phyloP scores from a whole-genome alignment of 2,797 vertebrate genomes.

The Gymnothorax javanicus region DNA sequence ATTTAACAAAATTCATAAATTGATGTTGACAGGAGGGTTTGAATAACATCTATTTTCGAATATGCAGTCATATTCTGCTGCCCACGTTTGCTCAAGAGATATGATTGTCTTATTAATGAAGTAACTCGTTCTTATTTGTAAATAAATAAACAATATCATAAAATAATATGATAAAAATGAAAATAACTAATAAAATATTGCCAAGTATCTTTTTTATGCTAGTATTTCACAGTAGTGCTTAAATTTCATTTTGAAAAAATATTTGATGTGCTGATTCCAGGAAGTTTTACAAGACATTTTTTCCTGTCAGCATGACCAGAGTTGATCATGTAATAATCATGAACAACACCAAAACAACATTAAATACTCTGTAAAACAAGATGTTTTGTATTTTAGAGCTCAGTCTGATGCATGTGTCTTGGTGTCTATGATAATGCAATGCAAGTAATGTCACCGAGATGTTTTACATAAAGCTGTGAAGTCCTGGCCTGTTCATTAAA shows the following conservation, averaged over 20 bases:
- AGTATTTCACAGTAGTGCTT: too few species aligned
- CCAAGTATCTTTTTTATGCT: too few species aligned
- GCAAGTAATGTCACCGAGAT: too few species aligned
- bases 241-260: too few species aligned
- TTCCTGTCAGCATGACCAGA: background rate
- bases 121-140: background rate
- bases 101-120: background rate
- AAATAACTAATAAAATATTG: too few species aligned
- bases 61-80: background rate
- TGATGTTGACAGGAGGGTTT: background rate
- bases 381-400: background rate
- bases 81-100: background rate
- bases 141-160: background rate
- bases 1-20: too few species aligned
- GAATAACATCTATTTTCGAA: background rate
- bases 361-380: background rate
- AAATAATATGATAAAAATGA: too few species aligned
- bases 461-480: too few species aligned
- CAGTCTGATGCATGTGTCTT: background rate
- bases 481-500: too few species aligned
- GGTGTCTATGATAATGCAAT: too few species aligned
- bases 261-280: too few species aligned
- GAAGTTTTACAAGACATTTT: background rate
- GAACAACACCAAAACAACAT: background rate
- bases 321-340: background rate